phyloP scores from a whole-genome alignment of 37 sponge, comb jelly and placozoan species.

The Theonella swinhoei region DNA sequence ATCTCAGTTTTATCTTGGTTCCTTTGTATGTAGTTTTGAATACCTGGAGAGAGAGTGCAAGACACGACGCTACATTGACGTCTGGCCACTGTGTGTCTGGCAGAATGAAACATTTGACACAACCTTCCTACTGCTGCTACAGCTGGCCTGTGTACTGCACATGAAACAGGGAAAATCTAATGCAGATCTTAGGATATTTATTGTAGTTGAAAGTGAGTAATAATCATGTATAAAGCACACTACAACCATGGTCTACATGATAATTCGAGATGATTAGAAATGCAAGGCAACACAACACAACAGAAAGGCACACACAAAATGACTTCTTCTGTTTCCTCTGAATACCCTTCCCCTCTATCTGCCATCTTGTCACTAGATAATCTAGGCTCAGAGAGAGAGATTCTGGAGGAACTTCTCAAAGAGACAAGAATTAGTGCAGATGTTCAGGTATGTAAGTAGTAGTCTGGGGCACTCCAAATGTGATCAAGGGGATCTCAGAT shows the following conservation, averaged over 20 bases:
- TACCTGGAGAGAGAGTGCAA: not conserved
- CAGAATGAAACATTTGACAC: conserved; percentile 68
- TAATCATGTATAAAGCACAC: not conserved
- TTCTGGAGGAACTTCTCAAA: conserved; percentile 66
- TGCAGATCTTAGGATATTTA: conserved; percentile 73
- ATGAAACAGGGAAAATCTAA: conserved; percentile 81
- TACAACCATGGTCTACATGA: not conserved
- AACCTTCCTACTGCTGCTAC: conserved; percentile 86
- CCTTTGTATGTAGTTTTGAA: not conserved
- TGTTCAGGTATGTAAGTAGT: conserved; percentile 70
- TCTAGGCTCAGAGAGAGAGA: conserved; percentile 27
- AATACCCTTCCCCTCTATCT: too few species aligned
- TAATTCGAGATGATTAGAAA: too few species aligned
- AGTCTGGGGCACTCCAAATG: too few species aligned
- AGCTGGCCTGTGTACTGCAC: conserved; percentile 93
- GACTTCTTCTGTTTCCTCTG: too few species aligned
- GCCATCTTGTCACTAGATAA: too few species aligned
- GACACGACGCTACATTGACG: conserved; percentile 71
- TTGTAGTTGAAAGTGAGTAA: conserved; percentile 55
- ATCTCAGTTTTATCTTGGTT: not conserved
- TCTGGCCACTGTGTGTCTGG: conserved; percentile 45
- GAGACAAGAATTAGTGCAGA: conserved; percentile 80
- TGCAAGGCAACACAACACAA: too few species aligned
- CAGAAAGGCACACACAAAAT: too few species aligned
- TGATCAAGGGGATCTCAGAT: too few species aligned